A percentile compares a stretch with the other conserved stretches of the same genome.
These are phyloP conservation scores for Sarcophaga bullata DNA, from an alignment of 1,140 invertebrate genomes.

Conservation along the genomic window DNA sequence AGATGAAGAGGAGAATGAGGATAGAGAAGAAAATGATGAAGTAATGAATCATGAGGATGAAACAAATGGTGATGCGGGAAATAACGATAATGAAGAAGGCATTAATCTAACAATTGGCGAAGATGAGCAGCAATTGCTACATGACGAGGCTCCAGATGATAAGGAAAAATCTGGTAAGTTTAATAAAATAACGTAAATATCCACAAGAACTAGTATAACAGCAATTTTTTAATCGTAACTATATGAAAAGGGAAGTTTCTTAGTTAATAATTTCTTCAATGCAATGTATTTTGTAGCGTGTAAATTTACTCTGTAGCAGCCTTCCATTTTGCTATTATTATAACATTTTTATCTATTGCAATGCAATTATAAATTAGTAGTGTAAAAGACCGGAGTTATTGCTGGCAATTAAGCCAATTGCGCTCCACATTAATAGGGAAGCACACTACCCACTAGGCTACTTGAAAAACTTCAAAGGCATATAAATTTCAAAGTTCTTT, in stretches of 20 bases:
- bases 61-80: slow-evolving; percentile 51
- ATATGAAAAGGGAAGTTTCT: slow-evolving; percentile 16
- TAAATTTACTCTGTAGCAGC: too few relatives aligned
- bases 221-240: neutral
- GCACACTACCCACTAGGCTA: too few relatives aligned
- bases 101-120: slow-evolving; percentile 84
- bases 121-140: slow-evolving; percentile 80
- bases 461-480: too few relatives aligned
- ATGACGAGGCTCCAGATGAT: slow-evolving; percentile 72
- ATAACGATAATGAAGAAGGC: slow-evolving; percentile 78
- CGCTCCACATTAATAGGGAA: too few relatives aligned
- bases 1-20: slow-evolving; percentile 29
- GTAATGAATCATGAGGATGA: slow-evolving; percentile 50
- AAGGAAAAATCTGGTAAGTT: slow-evolving; percentile 61
- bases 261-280: slow-evolving; percentile 29
- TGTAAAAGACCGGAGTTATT: too few relatives aligned
- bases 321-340: too few relatives aligned
- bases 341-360: too few relatives aligned
- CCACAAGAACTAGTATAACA: too few relatives aligned
- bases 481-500: too few relatives aligned
- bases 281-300: too few relatives aligned
- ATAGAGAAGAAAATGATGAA: slow-evolving; percentile 44
- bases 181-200: neutral
- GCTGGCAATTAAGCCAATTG: too few relatives aligned
- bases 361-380: too few relatives aligned